Conservation (phyloP, 2,113 vertebrate genomes). For the Meriones unguiculatus region DNA sequence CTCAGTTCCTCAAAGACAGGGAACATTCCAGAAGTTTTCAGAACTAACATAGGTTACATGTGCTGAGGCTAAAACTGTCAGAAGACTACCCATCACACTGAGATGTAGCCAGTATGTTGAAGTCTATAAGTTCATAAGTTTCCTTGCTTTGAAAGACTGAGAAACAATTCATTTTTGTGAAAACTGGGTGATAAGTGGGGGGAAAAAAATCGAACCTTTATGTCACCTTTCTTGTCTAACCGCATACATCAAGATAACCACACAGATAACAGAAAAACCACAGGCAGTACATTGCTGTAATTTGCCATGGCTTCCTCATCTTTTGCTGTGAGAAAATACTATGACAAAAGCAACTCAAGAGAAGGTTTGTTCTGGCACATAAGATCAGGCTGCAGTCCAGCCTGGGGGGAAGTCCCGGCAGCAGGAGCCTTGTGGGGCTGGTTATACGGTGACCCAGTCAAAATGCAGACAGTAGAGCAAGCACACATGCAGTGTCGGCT, state of each 20-base stretch:
- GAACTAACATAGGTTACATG: background rate
- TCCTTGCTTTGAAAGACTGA: background rate
- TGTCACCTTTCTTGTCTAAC: background rate
- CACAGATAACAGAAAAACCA: background rate
- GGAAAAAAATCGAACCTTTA: background rate
- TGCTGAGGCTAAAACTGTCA: background rate
- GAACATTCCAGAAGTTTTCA: constrained; percentile 5
- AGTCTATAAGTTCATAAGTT: background rate
- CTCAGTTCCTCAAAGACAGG: background rate
- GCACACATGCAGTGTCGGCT: background rate
- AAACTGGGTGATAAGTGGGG: background rate
- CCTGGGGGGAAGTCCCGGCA: background rate
- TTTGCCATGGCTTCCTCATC: background rate
- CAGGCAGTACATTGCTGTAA: background rate
- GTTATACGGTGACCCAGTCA: background rate
- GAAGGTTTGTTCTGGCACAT: background rate
- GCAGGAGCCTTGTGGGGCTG: background rate
- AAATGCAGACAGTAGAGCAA: background rate
- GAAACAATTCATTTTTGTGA: background rate
- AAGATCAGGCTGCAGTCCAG: background rate
- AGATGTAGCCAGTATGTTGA: background rate
- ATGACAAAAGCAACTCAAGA: background rate
- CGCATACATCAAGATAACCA: background rate
- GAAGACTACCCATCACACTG: background rate
- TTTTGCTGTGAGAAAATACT: too few species aligned